Evolutionary conservation across 30 jellyfish, hydroid and myxozoan species (phyloP).

Genomic region (Turritopsis rubra): DNA sequence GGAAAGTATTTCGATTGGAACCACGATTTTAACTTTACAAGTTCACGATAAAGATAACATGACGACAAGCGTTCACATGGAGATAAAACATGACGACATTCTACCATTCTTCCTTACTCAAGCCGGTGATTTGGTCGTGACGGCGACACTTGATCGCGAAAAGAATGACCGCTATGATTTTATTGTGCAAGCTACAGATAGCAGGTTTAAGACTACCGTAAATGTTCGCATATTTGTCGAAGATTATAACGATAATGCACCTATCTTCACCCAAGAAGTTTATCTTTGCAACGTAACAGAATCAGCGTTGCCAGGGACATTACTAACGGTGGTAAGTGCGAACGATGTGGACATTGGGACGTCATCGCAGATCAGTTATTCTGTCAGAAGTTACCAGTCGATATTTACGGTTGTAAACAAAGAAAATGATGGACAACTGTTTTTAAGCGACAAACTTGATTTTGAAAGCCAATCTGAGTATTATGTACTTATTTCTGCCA

Average conservation of each 20-base stretch:
- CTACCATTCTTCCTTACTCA: neutral
- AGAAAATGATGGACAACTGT: constrained; percentile 36
- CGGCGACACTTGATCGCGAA: constrained; percentile 46
- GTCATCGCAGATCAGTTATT: constrained; percentile 33
- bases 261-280: constrained; percentile 34
- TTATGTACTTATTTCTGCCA: constrained; percentile 36
- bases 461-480: constrained; percentile 22
- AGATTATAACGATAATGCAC: constrained; percentile 60
- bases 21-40: constrained; percentile 48
- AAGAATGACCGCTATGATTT: constrained; percentile 21
- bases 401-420: constrained; percentile 17
- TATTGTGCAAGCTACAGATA: constrained; percentile 70
- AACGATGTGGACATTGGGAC: constrained; percentile 61
- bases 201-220: constrained; percentile 41
- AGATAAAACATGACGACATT: neutral
- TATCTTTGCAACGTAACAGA: constrained; percentile 39
- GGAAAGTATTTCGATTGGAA: constrained; percentile 32
- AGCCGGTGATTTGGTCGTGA: constrained; percentile 42
- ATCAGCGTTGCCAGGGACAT: constrained; percentile 32
- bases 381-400: constrained; percentile 16
- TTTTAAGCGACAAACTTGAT: constrained; percentile 22
- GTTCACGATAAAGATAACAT: constrained; percentile 63
- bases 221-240: constrained; percentile 31
- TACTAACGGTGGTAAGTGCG: constrained; percentile 38
- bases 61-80: constrained; percentile 24